Base-by-base conservation (phyloP, 2,888 invertebrate species). In the Rhamnusium bicolor region DNA sequence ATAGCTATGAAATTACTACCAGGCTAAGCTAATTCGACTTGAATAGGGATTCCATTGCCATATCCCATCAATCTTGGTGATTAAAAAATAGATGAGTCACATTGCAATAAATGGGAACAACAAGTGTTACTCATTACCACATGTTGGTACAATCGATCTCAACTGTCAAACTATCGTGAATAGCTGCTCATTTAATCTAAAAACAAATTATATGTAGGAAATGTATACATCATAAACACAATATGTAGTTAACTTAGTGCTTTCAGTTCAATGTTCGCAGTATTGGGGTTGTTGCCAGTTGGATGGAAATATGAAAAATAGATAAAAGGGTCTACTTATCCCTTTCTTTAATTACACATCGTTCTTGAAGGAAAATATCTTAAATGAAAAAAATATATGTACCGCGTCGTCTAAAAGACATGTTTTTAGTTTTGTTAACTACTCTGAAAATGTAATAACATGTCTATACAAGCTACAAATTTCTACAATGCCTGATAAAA, bases 121-220 rank as follows among this genome's bases (percentile, higher is more conserved):
- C 81, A 82, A 82, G 82, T 81, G 82, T 80, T 80, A 72, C 80
- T 81, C 80, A 80, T 81, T 80, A 80, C 80, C 75, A 74, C 80
- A 83, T 83, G 83, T 80, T 81, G 82, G 81, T 74, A 76, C 81
- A 73, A 85, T 85, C 85, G 85, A 85, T 85, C 85, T 84, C 81
- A 76, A 74, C 83, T 83, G 84, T 83, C 84, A 85, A 73, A 73
- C 76, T 66, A 74, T 71, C 73, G 72, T 73, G 76, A 66, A 77
- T 72, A 76, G 75, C 75, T 69, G 76, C 72, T 72, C 76, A 66
- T 74, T 74, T 73, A 61, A 69, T 72, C 71, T 73, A 74, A 78
- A 84, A 84, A 85, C 85, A 84, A 85, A 85, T 85, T 85, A 85
- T 83, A 81, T 80, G 81, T 81, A 79, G 78, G 81, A 82, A 84